phyloP scores from a whole-genome alignment of 2,888 invertebrate genomes.

The Neria commutata region DNA sequence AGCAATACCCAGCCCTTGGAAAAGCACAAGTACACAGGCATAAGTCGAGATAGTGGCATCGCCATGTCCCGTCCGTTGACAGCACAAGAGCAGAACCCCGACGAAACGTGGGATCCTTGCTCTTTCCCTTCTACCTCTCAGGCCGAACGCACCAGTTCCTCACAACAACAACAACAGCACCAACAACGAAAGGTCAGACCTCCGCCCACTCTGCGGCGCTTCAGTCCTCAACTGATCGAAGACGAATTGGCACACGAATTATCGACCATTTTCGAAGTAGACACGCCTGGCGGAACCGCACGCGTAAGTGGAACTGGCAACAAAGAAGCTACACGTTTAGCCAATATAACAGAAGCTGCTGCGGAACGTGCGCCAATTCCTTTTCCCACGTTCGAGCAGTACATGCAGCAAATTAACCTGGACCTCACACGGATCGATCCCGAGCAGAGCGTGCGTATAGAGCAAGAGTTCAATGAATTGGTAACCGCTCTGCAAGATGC shows the following conservation, averaged over 20 bases:
- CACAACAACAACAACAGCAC: background rate
- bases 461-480: slow-evolving; percentile 51
- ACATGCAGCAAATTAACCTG: slow-evolving; percentile 63
- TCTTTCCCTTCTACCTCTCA: slow-evolving; percentile 10
- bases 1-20: slow-evolving; percentile 40
- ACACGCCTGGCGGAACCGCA: slow-evolving; percentile 70
- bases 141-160: slow-evolving; percentile 5
- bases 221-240: slow-evolving; percentile 56
- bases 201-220: slow-evolving; percentile 55
- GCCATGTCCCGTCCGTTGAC: slow-evolving; percentile 58
- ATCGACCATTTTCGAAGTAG: slow-evolving; percentile 73
- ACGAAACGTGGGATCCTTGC: slow-evolving; percentile 25
- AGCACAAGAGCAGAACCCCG: slow-evolving; percentile 44
- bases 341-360: background rate
- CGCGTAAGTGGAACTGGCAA: slow-evolving; percentile 30
- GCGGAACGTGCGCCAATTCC: slow-evolving; percentile 18
- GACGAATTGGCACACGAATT: slow-evolving; percentile 65
- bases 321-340: background rate
- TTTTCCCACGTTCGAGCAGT: slow-evolving; percentile 61
- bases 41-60: slow-evolving; percentile 60
- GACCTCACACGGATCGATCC: slow-evolving; percentile 51
- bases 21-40: slow-evolving; percentile 50
- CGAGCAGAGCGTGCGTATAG: slow-evolving; percentile 62
- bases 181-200: slow-evolving; percentile 37
- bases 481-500: slow-evolving; percentile 36